These are phyloP conservation scores for Cherax quadricarinatus DNA, from an alignment of 1,140 invertebrate genomes.

Conservation along the genomic window DNA sequence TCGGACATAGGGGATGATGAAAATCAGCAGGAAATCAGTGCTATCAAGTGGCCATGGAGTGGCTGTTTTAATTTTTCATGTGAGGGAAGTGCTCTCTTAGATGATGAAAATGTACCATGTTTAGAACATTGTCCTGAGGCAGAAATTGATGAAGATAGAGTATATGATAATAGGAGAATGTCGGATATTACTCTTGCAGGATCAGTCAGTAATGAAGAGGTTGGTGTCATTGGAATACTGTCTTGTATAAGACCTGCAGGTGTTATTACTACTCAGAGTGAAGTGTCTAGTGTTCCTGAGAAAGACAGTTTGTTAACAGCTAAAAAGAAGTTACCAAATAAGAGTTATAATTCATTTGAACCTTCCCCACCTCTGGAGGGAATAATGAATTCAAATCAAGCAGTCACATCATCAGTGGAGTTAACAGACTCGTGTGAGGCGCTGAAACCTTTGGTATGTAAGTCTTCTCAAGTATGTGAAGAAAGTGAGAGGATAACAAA, in stretches of 20 bases:
- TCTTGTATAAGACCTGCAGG: constrained; percentile 16
- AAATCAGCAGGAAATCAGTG: constrained; percentile 19
- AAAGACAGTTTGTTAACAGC: constrained; percentile 29
- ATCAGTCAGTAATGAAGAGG: not conserved
- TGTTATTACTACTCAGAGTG: not conserved
- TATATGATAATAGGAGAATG: constrained; percentile 5
- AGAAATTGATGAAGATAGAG: not conserved
- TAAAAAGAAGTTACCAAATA: constrained; percentile 44
- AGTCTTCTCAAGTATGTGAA: not conserved
- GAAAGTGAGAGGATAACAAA: constrained; percentile 30
- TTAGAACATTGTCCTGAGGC: constrained; percentile 36
- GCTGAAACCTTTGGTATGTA: constrained; percentile 24
- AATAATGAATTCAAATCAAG: constrained; percentile 15
- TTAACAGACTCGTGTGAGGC: constrained; percentile 21
- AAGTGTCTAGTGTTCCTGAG: not conserved
- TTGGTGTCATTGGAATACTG: constrained; percentile 10
- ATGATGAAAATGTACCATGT: constrained; percentile 61
- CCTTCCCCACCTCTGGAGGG: constrained; percentile 40
- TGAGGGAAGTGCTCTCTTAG: constrained; percentile 54
- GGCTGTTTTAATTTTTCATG: constrained; percentile 52
- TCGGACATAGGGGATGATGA: constrained; percentile 4
- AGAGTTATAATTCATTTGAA: constrained; percentile 45
- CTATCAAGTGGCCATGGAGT: constrained; percentile 39
- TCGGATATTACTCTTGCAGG: constrained; percentile 11
- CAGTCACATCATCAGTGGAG: not conserved